Evolutionary conservation across 2,888 invertebrate species (phyloP).

Genomic region (Chromoteleia sp.): DNA sequence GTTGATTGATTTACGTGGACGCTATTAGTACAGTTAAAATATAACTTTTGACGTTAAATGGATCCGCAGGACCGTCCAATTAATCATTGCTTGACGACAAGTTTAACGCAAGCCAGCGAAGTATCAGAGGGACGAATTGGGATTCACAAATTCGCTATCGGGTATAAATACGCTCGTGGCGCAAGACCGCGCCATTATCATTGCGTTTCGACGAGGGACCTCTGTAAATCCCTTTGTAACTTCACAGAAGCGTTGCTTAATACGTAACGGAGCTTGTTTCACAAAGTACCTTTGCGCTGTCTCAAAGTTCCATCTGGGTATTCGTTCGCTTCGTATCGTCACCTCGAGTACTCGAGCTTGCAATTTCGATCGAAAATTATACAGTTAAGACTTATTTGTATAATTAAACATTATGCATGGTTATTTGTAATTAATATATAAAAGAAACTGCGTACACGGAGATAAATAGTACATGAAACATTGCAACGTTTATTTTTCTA

Average conservation of each 20-base stretch:
- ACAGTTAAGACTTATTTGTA: too few relatives aligned
- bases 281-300: constrained; percentile 34
- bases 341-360: constrained; percentile 4
- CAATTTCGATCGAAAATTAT: not conserved
- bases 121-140: constrained; percentile 27
- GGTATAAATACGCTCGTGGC: constrained; percentile 9
- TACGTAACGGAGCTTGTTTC: constrained; percentile 32
- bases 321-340: constrained; percentile 3
- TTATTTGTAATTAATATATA: too few relatives aligned
- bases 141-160: constrained; percentile 16
- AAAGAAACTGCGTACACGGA: too few relatives aligned
- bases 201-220: constrained; percentile 20
- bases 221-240: constrained; percentile 40
- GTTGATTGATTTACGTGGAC: too few relatives aligned
- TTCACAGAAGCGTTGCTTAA: constrained; percentile 23
- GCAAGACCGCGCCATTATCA: constrained; percentile 17
- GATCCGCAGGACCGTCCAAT: constrained; percentile 13
- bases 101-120: not conserved
- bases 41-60: constrained; percentile 21
- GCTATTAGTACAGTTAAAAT: too few relatives aligned
- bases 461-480: too few relatives aligned
- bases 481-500: too few relatives aligned
- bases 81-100: constrained; percentile 43
- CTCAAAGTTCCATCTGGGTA: not conserved
- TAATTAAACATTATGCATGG: too few relatives aligned